Conservation (phyloP, 1,140 invertebrate genomes). For the Gonatopus flavifemur region DNA sequence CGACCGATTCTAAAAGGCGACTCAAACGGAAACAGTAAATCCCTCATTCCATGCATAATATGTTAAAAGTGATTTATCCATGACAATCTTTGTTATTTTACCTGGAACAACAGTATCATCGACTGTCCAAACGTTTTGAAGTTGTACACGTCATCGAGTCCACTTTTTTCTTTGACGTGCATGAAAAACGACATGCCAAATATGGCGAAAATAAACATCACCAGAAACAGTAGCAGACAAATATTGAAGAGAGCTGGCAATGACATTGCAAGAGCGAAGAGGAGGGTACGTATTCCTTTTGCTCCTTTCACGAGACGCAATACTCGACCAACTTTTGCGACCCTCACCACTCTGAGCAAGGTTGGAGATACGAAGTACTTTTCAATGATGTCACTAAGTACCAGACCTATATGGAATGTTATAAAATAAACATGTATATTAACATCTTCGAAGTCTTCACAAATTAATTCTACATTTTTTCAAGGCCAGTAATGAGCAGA, state of each 20-base stretch:
- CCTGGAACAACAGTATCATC: slow-evolving; percentile 96
- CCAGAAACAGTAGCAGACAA: slow-evolving; percentile 93
- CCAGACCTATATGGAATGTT: slow-evolving; percentile 76
- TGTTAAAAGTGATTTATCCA: too few species aligned
- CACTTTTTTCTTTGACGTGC: slow-evolving; percentile 92
- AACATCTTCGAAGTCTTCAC: too few species aligned
- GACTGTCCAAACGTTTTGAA: slow-evolving; percentile 98
- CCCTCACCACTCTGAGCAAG: slow-evolving; percentile 92
- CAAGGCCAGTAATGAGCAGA: too few species aligned
- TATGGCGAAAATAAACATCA: slow-evolving; percentile 99
- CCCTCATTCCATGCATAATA: too few species aligned
- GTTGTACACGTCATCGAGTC: slow-evolving; percentile 96
- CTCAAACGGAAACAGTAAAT: too few species aligned
- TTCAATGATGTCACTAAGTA: slow-evolving; percentile 93
- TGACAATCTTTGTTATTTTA: slow-evolving; percentile 43
- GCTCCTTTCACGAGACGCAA: slow-evolving; percentile 96
- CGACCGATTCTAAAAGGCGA: too few species aligned
- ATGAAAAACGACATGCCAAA: slow-evolving; percentile 99
- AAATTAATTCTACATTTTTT: too few species aligned
- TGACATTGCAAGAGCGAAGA: slow-evolving; percentile 97
- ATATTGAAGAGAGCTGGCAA: slow-evolving; percentile 98
- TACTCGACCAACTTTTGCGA: slow-evolving; percentile 96
- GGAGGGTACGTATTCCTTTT: slow-evolving; percentile 93
- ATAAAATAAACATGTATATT: too few species aligned
- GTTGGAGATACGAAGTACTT: slow-evolving; percentile 98